A percentile compares a stretch with the other conserved stretches of the same genome.
Conservation (phyloP, 2,888 invertebrate genomes). For the Lagria hirta region DNA sequence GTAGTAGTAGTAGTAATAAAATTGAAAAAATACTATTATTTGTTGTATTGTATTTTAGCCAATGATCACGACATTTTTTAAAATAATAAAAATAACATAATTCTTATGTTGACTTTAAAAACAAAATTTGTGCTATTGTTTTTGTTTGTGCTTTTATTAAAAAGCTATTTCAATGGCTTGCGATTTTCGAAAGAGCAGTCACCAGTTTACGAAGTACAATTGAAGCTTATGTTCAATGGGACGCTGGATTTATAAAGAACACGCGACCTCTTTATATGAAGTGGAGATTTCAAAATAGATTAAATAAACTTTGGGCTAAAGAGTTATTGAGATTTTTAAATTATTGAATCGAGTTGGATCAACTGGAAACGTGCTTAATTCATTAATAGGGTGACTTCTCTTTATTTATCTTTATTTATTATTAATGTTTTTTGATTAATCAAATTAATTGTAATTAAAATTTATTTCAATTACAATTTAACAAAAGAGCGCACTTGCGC, state of each 20-base stretch:
- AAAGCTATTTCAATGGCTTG: neutral
- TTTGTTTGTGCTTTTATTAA: neutral
- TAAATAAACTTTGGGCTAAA: too few relatives aligned
- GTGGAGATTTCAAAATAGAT: too few relatives aligned
- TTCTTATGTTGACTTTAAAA: too few relatives aligned
- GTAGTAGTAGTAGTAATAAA: too few relatives aligned
- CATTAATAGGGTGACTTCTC: constrained; percentile 30
- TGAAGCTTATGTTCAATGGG: constrained; percentile 13
- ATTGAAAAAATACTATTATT: too few relatives aligned
- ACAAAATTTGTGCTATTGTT: constrained; percentile 12
- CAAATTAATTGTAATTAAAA: too few relatives aligned
- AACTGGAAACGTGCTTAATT: constrained; percentile 29
- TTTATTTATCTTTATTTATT: constrained; percentile 29
- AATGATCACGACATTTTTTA: too few relatives aligned
- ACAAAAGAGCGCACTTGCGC: too few relatives aligned
- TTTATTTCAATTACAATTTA: too few relatives aligned
- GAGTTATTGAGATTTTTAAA: constrained; percentile 24
- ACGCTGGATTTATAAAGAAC: constrained; percentile 21
- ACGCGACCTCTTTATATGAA: constrained; percentile 25
- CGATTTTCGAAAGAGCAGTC: constrained; percentile 21
- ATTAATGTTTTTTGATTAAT: too few relatives aligned
- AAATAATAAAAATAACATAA: too few relatives aligned
- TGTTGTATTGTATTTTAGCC: too few relatives aligned
- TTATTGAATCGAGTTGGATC: constrained; percentile 24
- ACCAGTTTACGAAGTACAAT: constrained; percentile 8